A percentile compares a stretch with the other conserved stretches of the same genome.
phyloP scores from a whole-genome alignment of 1,140 invertebrate species.

The Solen grandis region DNA sequence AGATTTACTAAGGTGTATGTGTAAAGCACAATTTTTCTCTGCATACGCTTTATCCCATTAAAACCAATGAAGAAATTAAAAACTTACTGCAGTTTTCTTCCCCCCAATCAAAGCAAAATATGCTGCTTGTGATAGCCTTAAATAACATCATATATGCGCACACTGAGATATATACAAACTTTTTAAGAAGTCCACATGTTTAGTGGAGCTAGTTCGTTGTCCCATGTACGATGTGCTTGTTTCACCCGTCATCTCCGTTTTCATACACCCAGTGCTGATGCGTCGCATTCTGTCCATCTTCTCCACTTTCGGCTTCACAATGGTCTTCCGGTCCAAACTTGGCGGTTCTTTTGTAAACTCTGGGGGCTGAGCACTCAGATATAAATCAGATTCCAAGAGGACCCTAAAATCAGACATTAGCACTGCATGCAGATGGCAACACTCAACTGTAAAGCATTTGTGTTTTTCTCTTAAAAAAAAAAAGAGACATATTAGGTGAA shows the following conservation, averaged over 20 bases:
- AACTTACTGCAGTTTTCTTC: no score
- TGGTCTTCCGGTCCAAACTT: constrained; percentile 64
- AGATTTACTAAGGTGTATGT: no score
- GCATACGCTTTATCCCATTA: no score
- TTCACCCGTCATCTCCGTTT: constrained; percentile 72
- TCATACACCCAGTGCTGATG: constrained; percentile 81
- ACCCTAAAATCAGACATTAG: constrained; percentile 50
- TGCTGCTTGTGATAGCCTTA: no score
- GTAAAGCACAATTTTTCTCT: no score
- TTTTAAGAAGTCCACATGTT: constrained; percentile 48
- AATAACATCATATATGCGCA: no score
- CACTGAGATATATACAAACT: no score
- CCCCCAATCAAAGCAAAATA: no score
- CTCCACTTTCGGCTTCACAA: constrained; percentile 78
- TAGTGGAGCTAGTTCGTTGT: constrained; percentile 31
- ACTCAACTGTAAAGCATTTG: no score
- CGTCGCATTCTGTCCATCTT: constrained; percentile 71
- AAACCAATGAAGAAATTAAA: no score
- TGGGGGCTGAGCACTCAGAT: constrained; percentile 54
- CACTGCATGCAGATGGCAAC: no score
- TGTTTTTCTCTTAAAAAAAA: no score
- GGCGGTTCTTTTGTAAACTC: constrained; percentile 75
- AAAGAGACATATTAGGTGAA: neutral
- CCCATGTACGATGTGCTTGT: constrained; percentile 15
- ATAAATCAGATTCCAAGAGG: constrained; percentile 61